Evolutionary conservation across 2,113 vertebrate species (phyloP).

Genomic region (Benthochromis sp.): DNA sequence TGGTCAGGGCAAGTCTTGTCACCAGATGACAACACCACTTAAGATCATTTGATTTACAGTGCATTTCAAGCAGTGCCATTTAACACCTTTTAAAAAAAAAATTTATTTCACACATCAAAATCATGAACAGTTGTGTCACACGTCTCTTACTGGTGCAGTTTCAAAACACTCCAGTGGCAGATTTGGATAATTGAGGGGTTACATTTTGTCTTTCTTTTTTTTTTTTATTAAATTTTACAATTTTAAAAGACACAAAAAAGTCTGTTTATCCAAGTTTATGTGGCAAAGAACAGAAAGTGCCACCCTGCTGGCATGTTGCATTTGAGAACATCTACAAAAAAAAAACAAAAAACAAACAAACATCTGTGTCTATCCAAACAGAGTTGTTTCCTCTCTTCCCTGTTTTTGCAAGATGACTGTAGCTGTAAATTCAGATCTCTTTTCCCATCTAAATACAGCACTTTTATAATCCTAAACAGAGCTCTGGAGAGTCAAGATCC

Average conservation of each 20-base stretch:
- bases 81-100: not conserved
- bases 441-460: not conserved
- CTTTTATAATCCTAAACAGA: not conserved
- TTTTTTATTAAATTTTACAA: fast-evolving
- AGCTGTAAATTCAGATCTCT: not conserved
- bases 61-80: not conserved
- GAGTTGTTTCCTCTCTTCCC: not conserved
- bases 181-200: not conserved
- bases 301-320: not conserved
- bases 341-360: fast-evolving
- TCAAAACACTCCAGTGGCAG: not conserved
- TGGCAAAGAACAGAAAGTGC: not conserved
- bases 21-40: not conserved
- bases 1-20: not conserved
- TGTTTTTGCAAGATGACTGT: not conserved
- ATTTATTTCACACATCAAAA: not conserved
- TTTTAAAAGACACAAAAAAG: not conserved
- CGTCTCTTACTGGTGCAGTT: not conserved
- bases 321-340: not conserved
- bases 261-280: not conserved
- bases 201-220: not conserved
- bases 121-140: not conserved
- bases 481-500: not conserved
- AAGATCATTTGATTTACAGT: not conserved
- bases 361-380: not conserved